Base-by-base conservation (phyloP, 1,140 invertebrate species). In the Drosophila mayri region DNA sequence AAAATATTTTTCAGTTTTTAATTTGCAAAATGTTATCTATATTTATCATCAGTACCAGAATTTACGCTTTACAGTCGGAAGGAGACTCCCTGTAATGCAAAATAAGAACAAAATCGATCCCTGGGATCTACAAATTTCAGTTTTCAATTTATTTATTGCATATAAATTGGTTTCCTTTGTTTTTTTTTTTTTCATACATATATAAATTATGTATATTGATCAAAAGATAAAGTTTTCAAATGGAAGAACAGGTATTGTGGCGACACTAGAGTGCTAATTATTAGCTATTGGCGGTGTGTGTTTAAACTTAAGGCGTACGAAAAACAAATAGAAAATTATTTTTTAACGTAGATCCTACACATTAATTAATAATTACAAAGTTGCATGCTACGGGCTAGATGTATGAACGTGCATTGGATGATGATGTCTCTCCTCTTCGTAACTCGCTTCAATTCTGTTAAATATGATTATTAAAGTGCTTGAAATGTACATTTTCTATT, bases 181-280 rank as follows among this genome's bases (percentile, higher is more conserved):
- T 75, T 63, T 70, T 67, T 63, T 70, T 67, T 70, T 68, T 43
- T 50, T 49, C 41, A 64, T 61, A 59, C 63, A 63, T 68, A 57
- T 80, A 72, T 67, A 71, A 59, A 70, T 73, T 62, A 82, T 83
- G 70, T 77, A 79, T 73, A 79, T 73, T 75, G 67, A 76, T 76
- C 75, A 65, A 87, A 84, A 84, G 65, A 76, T 79, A 86, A 86
- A 66, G 83, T 81, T 76, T 85, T 84, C 68, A 84, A 54, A 77
- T 88, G 84, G 84, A 88, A 88, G 84, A 88, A 88, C 84, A 88
- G 84, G 84, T 87, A 88, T 87, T 87, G 84, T 87, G 84, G 84
- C 80, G 84, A 87, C 84, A 87, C 84, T 87, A 87, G 67, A 84
- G 85, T 88, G 84, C 84, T 88, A 88, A 88, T 88, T 88, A 88